Percentiles rank a stretch among this genome's conserved stretches.
Conservation (phyloP, 2,113 vertebrate species). For the Pseudolaguvia tuberculata region DNA sequence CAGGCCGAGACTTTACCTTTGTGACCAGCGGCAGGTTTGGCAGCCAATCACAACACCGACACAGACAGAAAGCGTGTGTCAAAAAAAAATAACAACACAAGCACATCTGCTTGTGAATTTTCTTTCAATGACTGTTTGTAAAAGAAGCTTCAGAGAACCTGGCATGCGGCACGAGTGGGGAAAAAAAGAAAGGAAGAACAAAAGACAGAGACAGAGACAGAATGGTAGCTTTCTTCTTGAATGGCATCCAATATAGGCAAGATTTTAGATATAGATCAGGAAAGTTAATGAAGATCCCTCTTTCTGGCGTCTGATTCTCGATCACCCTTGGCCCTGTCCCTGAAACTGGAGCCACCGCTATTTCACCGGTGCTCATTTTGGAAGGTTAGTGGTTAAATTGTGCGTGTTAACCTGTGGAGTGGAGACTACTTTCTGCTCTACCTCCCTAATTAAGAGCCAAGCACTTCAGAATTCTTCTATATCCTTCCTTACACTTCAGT, state of each 20-base stretch:
- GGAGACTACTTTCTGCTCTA: constrained; percentile 57
- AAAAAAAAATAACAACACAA: background rate
- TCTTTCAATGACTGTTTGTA: constrained; percentile 3
- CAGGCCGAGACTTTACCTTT: constrained; percentile 55
- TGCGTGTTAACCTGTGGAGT: constrained; percentile 70
- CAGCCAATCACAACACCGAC: constrained; percentile 58
- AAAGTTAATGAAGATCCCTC: constrained; percentile 38
- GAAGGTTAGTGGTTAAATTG: constrained; percentile 77
- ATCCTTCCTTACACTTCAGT: constrained; percentile 19
- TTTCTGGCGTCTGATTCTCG: constrained; percentile 56
- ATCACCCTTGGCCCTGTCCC: constrained; percentile 55
- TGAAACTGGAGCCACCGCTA: constrained; percentile 69
- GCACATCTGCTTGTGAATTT: constrained; percentile 9
- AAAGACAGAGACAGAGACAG: constrained; percentile 7
- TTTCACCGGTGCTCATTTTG: constrained; percentile 67
- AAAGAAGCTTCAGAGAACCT: background rate
- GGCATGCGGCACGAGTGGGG: background rate
- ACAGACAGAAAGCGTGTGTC: constrained; percentile 54
- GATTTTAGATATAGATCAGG: constrained; percentile 36
- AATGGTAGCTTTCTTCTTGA: constrained; percentile 25
- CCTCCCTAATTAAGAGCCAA: constrained; percentile 72
- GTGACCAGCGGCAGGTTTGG: constrained; percentile 59
- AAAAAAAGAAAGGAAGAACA: background rate
- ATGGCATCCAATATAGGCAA: constrained; percentile 38
- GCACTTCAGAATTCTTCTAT: constrained; percentile 17